Evolutionary conservation across 1,140 invertebrate genomes (phyloP).

Genomic region (Neodiprion fabricii): DNA sequence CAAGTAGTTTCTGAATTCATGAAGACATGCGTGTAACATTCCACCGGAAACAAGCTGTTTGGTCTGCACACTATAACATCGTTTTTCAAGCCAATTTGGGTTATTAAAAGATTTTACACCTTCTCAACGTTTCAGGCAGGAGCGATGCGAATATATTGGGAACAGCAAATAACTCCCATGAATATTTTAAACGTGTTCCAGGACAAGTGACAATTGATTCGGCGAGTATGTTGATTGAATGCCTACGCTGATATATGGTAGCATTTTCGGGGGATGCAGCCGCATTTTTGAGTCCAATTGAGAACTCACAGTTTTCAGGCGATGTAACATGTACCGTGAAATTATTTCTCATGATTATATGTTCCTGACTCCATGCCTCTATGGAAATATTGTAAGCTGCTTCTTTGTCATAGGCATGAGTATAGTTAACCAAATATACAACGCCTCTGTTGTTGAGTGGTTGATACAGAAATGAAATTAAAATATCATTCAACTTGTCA

Average conservation of each 20-base stretch:
- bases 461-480: background rate
- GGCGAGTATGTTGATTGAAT: background rate
- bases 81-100: too few species aligned
- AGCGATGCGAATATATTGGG: background rate
- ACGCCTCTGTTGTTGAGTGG: background rate
- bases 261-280: slow-evolving; percentile 1
- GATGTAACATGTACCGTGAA: background rate
- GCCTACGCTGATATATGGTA: slow-evolving; percentile 6
- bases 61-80: too few species aligned
- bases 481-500: background rate
- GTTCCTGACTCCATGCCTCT: background rate
- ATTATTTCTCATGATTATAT: background rate
- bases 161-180: slow-evolving; percentile 3
- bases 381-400: background rate
- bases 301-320: background rate
- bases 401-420: slow-evolving; percentile 4
- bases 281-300: background rate
- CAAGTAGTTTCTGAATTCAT: background rate
- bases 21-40: too few species aligned
- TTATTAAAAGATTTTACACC: background rate
- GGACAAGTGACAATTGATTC: background rate
- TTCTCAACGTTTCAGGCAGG: background rate
- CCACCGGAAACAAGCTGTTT: background rate
- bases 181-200: slow-evolving; percentile 8
- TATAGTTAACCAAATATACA: background rate